phyloP scores from a whole-genome alignment of 2,888 invertebrate species.

The Hyposoter didymator region DNA sequence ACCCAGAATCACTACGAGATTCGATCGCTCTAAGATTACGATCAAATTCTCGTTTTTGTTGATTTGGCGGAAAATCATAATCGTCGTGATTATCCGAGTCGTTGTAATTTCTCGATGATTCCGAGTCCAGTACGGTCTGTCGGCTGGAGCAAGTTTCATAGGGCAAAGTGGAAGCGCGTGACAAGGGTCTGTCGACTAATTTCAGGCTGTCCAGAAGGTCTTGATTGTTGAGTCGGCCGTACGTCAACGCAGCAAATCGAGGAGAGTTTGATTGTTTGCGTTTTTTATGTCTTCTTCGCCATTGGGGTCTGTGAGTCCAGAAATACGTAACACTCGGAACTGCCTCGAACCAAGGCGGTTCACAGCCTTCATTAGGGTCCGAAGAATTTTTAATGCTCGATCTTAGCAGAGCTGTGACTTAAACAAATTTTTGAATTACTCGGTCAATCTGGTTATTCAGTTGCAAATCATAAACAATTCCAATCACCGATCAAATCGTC shows the following conservation, averaged over 20 bases:
- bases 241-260: conserved; percentile 51
- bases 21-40: conserved; percentile 22
- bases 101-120: conserved; percentile 8
- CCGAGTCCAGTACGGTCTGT: conserved; percentile 39
- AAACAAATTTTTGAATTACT: conserved; percentile 9
- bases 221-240: conserved; percentile 37
- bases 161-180: conserved; percentile 56
- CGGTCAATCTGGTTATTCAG: neutral
- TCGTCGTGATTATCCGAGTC: conserved; percentile 1
- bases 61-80: neutral
- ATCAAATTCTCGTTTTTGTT: conserved; percentile 14
- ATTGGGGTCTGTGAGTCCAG: conserved; percentile 64
- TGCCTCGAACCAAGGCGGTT: conserved; percentile 18
- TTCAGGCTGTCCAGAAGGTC: conserved; percentile 53
- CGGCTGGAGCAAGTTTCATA: conserved; percentile 54
- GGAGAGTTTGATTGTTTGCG: conserved; percentile 42
- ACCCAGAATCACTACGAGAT: conserved; percentile 65
- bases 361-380: conserved; percentile 31
- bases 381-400: conserved; percentile 26
- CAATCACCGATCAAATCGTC: neutral
- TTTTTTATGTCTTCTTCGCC: conserved; percentile 65
- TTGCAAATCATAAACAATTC: neutral
- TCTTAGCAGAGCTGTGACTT: conserved; percentile 64
- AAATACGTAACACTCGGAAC: conserved; percentile 60
- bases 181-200: conserved; percentile 50